Evolutionary conservation across 2,888 invertebrate species (phyloP).

Genomic region (Vanessa cardui): DNA sequence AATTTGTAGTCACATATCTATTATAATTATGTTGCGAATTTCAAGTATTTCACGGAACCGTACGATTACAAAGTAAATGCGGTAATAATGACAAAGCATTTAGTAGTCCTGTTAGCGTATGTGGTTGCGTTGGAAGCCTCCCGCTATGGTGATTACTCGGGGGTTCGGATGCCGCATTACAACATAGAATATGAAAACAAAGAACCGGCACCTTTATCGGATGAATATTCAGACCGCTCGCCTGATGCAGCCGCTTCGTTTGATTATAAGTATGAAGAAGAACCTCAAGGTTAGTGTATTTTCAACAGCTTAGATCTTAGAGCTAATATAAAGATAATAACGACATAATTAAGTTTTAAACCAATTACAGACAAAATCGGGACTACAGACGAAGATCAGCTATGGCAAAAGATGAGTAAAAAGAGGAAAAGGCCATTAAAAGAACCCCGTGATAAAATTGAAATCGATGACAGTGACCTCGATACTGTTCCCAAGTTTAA

Average conservation of each 20-base stretch:
- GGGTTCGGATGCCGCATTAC: slow-evolving; percentile 66
- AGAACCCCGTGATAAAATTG: slow-evolving; percentile 12
- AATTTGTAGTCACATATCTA: slow-evolving; percentile 64
- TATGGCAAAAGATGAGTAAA: slow-evolving; percentile 28
- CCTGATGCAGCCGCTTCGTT: slow-evolving; percentile 58
- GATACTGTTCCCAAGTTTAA: slow-evolving; percentile 21
- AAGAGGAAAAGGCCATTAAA: slow-evolving; percentile 20
- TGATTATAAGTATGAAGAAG: slow-evolving; percentile 68
- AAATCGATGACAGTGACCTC: slow-evolving; percentile 24
- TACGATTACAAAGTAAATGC: neutral
- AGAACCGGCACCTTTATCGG: slow-evolving; percentile 39
- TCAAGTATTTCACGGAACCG: slow-evolving; percentile 26
- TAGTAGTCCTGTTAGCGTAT: slow-evolving; percentile 50
- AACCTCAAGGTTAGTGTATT: slow-evolving; percentile 46
- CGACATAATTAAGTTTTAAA: neutral
- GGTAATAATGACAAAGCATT: slow-evolving; percentile 41
- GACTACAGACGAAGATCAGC: slow-evolving; percentile 22
- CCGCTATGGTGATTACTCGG: slow-evolving; percentile 62
- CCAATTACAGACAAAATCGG: slow-evolving; percentile 27
- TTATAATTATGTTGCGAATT: slow-evolving; percentile 60
- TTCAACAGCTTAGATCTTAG: neutral
- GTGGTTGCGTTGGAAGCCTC: slow-evolving; percentile 47
- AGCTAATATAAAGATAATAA: neutral
- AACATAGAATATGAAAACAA: slow-evolving; percentile 53
- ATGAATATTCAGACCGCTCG: slow-evolving; percentile 61